Conservation (phyloP, 2,113 vertebrate species). For the Prionailurus viverrinus region DNA sequence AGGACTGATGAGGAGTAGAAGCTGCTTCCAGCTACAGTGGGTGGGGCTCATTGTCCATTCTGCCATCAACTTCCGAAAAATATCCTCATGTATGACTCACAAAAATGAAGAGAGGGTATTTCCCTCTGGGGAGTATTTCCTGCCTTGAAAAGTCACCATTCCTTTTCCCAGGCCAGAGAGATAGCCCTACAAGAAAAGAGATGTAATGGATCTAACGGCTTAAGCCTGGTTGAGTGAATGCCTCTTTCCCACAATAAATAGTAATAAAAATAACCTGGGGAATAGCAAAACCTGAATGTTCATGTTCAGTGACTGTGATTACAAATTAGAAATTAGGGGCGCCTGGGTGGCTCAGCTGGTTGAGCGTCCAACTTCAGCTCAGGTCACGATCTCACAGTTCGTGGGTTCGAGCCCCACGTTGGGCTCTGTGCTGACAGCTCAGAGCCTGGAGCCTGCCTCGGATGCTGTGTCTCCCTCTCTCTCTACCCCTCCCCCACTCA, state of each 20-base stretch:
- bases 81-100: neutral
- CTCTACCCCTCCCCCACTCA: too few relatives aligned
- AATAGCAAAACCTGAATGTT: neutral
- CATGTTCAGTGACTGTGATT: neutral
- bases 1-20: neutral
- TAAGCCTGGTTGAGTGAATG: neutral
- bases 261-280: neutral
- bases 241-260: slow-evolving; percentile 18
- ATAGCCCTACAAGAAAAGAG: neutral
- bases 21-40: neutral
- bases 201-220: neutral
- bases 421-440: too few relatives aligned
- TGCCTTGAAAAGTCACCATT: neutral
- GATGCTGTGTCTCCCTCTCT: too few relatives aligned
- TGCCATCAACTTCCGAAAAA: neutral
- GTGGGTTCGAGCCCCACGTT: too few relatives aligned
- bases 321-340: neutral
- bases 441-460: too few relatives aligned
- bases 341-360: too few relatives aligned
- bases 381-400: too few relatives aligned
- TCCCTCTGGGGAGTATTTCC: neutral
- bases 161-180: neutral
- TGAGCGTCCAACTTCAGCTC: too few relatives aligned
- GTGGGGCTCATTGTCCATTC: neutral
- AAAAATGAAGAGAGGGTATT: neutral